Evolutionary conservation across 30 jellyfish, hydroid and myxozoan species (phyloP).

Genomic region (Pseudorhiza aurosa): DNA sequence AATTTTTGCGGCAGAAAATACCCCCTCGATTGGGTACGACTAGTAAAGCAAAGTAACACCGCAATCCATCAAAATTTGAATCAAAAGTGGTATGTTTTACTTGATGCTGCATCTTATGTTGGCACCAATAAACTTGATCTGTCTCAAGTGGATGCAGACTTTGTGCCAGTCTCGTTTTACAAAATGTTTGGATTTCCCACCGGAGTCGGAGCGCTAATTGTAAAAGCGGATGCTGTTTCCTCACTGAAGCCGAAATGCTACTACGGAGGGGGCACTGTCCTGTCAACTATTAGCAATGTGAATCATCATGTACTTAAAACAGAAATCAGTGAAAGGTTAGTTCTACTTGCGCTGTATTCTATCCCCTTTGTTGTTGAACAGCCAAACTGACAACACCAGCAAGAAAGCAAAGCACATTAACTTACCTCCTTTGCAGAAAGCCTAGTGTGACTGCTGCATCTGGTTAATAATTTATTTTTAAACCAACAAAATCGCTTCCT

Average conservation of each 20-base stretch:
- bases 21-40: constrained; percentile 38
- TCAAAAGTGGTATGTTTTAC: constrained; percentile 37
- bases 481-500: too few species aligned
- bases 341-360: constrained; percentile 18
- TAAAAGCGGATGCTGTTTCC: constrained; percentile 16
- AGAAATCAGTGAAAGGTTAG: constrained; percentile 56
- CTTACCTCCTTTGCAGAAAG: too few species aligned
- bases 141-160: constrained; percentile 34
- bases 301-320: constrained; percentile 38
- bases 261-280: constrained; percentile 74
- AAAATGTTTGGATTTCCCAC: constrained; percentile 73
- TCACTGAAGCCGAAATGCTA: constrained; percentile 23
- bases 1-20: constrained; percentile 64
- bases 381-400: too few species aligned
- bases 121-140: constrained; percentile 41
- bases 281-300: constrained; percentile 28
- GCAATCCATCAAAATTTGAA: not conserved
- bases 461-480: too few species aligned
- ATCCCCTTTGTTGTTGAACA: too few species aligned
- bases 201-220: constrained; percentile 67
- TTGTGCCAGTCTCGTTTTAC: constrained; percentile 48
- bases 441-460: too few species aligned
- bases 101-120: constrained; percentile 63
- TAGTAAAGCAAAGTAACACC: constrained; percentile 5
- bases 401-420: too few species aligned